These are phyloP conservation scores for Congeria kusceri DNA, from an alignment of 2,888 invertebrate genomes.

Conservation along the genomic window DNA sequence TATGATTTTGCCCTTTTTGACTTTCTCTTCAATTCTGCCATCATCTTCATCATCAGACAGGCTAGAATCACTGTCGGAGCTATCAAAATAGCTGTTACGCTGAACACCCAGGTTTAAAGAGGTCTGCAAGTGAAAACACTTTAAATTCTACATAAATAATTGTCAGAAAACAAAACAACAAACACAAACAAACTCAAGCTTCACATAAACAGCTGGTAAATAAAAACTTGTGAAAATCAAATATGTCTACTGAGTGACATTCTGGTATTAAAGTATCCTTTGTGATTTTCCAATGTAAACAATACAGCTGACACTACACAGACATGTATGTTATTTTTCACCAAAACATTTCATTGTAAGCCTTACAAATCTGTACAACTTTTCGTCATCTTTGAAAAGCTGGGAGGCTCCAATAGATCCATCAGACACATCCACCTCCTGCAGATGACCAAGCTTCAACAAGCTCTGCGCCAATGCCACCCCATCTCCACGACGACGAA, in stretches of 20 bases:
- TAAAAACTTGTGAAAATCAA: no score
- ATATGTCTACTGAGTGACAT: no score
- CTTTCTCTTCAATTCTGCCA: slow-evolving; percentile 66
- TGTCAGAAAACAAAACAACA: no score
- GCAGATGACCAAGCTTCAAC: slow-evolving; percentile 79
- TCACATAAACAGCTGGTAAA: no score
- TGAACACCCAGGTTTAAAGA: slow-evolving; percentile 78
- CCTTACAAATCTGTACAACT: slow-evolving; percentile 82
- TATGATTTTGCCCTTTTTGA: slow-evolving; percentile 76
- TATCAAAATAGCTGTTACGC: slow-evolving; percentile 80
- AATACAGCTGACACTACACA: no score
- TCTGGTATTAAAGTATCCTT: no score
- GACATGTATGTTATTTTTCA: no score
- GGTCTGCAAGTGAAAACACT: slow-evolving; percentile 62
- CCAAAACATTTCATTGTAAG: no score
- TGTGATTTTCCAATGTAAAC: no score
- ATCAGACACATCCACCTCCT: slow-evolving; percentile 79
- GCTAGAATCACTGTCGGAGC: slow-evolving; percentile 81
- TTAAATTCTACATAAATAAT: no score
- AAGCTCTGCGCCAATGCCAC: slow-evolving; percentile 79
- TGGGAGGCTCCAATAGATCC: slow-evolving; percentile 75
- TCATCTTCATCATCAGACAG: slow-evolving; percentile 81
- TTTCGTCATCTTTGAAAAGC: slow-evolving; percentile 79
- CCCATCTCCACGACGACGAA: slow-evolving; percentile 76
- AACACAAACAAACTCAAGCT: no score